phyloP scores from a whole-genome alignment of 1,140 invertebrate genomes.

The Monomorium pharaonis region DNA sequence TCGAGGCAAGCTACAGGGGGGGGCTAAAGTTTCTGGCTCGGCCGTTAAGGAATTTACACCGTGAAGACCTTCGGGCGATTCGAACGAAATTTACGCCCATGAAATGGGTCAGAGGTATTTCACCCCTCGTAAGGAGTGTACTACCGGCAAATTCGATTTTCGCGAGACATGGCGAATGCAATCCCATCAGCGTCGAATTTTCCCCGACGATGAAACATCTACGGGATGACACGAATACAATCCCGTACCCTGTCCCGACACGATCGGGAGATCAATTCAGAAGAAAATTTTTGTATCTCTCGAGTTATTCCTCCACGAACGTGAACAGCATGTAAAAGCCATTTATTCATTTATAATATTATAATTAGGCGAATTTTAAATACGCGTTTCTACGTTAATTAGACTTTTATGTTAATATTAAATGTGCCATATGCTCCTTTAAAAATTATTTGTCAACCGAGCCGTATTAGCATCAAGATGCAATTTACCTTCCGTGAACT shows the following conservation, averaged over 20 bases:
- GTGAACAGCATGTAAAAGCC: neutral
- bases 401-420: neutral
- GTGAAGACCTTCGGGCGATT: constrained; percentile 68
- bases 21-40: constrained; percentile 62
- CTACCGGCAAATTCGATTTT: constrained; percentile 69
- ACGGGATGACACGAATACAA: constrained; percentile 12
- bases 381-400: neutral
- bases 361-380: neutral
- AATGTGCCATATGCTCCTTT: neutral
- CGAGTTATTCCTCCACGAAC: neutral
- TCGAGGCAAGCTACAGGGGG: constrained; percentile 61
- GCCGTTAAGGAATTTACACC: constrained; percentile 71
- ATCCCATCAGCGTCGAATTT: constrained; percentile 46
- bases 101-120: constrained; percentile 75
- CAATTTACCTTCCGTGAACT: constrained; percentile 14
- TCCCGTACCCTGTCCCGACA: neutral
- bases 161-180: constrained; percentile 50
- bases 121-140: constrained; percentile 22
- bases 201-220: constrained; percentile 36
- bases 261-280: constrained; percentile 3
- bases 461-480: neutral
- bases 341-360: neutral
- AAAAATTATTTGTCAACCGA: neutral
- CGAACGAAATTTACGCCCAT: constrained; percentile 70
- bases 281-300: neutral